Evolutionary conservation across 2,113 vertebrate species (phyloP), one percentile per base, ranked within the genome.

Genomic region (Piaya cayana): DNA sequence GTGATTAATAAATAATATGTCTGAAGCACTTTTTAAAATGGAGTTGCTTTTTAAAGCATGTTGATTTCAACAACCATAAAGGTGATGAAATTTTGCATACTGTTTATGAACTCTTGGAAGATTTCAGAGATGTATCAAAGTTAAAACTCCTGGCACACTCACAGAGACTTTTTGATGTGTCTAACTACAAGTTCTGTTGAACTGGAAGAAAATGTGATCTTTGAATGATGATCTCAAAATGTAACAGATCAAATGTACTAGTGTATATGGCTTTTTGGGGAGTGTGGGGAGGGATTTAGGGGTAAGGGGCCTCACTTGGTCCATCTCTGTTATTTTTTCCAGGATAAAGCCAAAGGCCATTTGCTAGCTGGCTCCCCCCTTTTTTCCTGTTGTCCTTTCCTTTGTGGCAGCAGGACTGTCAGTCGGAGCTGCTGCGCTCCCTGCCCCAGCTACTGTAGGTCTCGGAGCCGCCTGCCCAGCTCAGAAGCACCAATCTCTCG

Each of bases 291-390:
- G 95, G 95, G 93, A 58, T 91, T 95, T 95, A 97, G 88, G 93
- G 93, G 82, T 72, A 90, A 91, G 68, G 50, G 65, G 53, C 89
- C 91, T 96, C 68, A 92, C 84, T 96, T 96, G 96, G 97, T 97
- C 97, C 93, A 20, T 97, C 56, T 97, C 82, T 98, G 90, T 97
- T 97, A 74, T 96, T 97, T 97, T 98, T 97, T 96, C 94, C 96
- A 98, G 98, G 97, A 97, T 95, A 97, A 98, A 97, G 92, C 93
- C 95, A 97, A 96, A 97, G 93, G 96, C 87, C 87, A 79, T 90
- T 97, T 98, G 93, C 93, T 98, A 96, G 96, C 87, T 96, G 95
- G 74, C 89, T 95, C 42, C 36, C 86, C 94, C 68, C 63, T 93
- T 67, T 70, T 96, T 92, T 60, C 82, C 94, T 89, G 67, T 97